Conservation (phyloP, 2,113 vertebrate species). For the Patagioenas fasciata region DNA sequence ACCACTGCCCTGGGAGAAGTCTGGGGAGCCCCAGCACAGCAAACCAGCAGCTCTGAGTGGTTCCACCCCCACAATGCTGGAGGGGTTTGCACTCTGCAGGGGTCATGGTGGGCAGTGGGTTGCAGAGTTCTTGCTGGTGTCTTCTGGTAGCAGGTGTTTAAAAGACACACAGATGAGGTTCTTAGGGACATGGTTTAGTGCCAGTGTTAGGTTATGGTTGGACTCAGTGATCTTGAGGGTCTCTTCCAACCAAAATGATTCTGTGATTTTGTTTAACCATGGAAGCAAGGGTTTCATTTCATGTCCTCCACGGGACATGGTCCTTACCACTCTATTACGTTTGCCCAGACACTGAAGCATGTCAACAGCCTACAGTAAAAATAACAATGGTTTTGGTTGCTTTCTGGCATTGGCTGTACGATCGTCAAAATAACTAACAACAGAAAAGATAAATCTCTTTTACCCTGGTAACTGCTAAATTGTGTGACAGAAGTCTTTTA, state of each 20-base stretch:
- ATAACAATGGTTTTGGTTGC: not conserved
- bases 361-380: not conserved
- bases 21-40: not conserved
- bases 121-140: too few relatives aligned
- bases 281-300: not conserved
- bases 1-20: too few relatives aligned
- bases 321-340: not conserved
- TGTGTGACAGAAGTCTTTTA: not conserved
- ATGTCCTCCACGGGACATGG: not conserved
- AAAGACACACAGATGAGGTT: too few relatives aligned
- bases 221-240: too few relatives aligned
- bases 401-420: not conserved
- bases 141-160: too few relatives aligned
- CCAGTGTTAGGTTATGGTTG: too few relatives aligned
- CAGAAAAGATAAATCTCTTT: not conserved
- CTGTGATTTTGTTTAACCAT: not conserved
- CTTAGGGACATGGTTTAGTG: too few relatives aligned
- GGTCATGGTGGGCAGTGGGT: not conserved
- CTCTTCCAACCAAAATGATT: too few relatives aligned
- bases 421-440: not conserved
- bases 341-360: not conserved
- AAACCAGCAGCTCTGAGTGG: not conserved
- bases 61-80: accelerated
- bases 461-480: not conserved
- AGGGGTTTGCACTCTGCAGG: not conserved